Evolutionary conservation across 2,113 vertebrate genomes (phyloP), one percentile per base, ranked within the genome.

Genomic region (Hemiprocne comata): DNA sequence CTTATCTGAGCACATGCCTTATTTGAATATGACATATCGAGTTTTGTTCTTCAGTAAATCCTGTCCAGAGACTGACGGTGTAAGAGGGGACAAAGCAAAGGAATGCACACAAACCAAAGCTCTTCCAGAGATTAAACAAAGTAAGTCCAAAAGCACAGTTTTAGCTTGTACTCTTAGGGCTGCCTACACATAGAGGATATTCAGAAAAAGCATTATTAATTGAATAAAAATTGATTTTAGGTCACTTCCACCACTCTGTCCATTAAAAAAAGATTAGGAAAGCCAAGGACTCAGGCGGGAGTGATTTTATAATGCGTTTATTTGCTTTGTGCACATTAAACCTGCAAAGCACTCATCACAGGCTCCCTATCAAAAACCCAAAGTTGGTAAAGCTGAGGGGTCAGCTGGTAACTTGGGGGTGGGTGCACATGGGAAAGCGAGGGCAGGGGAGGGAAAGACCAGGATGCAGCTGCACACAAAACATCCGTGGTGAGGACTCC

Each of bases 1-100:
- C 42, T 90, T 80, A 77, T 71, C 60, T 79, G 71, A 87, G 83
- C 54, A 50, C n/a, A 54, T 38, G 38, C 46, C 48, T 60, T 55
- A 88, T 75, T 64, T 81, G 72, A 93, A 13, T 64, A 76, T 29
- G 48, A 62, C 53, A 64, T 44, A 72, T 8, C 8, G 44, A 53
- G 34, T 78, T 89, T 42, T 80, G 28, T 31, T 85, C 55, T 64
- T 77, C 75, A 50, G 23, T 48, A 83, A 90, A 86, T 80, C 65
- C 60, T 17, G 33, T 48, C 64, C 61, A 76, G 34, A 64, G n/a
- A 64, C 42, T 55, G 23, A 29, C 15, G 71, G 62, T 0, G 6
- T 51, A 74, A 77, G 29, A 67, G 36, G 18, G 44, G 61, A 90
- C 42, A 93, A 90, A 85, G 64, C 33, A 87, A 85, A 85, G 77